phyloP scores from a whole-genome alignment of 2,888 invertebrate species.

The Ditylenchus weischeri region DNA sequence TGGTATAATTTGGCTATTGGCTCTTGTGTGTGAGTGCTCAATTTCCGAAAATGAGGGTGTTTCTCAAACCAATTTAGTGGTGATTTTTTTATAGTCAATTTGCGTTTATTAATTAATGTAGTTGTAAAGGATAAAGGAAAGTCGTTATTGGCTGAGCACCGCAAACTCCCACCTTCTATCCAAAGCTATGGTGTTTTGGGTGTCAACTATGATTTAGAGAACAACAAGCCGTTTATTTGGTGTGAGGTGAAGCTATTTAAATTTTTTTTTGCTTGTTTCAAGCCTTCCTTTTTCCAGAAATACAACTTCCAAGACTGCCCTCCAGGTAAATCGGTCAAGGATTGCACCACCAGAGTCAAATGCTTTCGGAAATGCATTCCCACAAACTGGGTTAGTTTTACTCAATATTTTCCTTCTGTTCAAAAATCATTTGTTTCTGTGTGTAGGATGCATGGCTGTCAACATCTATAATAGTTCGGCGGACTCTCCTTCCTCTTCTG shows the following conservation, averaged over 20 bases:
- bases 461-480: slow-evolving; percentile 31
- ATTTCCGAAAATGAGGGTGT: too few relatives aligned
- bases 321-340: slow-evolving; percentile 10
- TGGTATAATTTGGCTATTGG: too few relatives aligned
- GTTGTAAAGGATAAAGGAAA: slow-evolving; percentile 12
- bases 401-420: background rate
- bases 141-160: background rate
- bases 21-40: too few relatives aligned
- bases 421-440: background rate
- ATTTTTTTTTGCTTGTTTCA: background rate
- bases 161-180: slow-evolving; percentile 25
- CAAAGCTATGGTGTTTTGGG: slow-evolving; percentile 28
- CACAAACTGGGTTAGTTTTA: slow-evolving; percentile 28
- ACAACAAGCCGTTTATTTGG: slow-evolving; percentile 29
- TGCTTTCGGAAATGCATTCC: slow-evolving; percentile 34
- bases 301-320: slow-evolving; percentile 15
- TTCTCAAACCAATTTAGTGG: too few relatives aligned
- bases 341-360: slow-evolving; percentile 23
- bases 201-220: slow-evolving; percentile 35
- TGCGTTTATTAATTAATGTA: background rate
- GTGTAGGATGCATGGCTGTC: slow-evolving; percentile 37
- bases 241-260: slow-evolving; percentile 26
- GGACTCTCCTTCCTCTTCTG: slow-evolving; percentile 5
- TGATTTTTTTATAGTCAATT: background rate
- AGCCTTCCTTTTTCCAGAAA: slow-evolving; percentile 14